Conservation (phyloP, 2,888 invertebrate genomes). For the Atrina japonica region DNA sequence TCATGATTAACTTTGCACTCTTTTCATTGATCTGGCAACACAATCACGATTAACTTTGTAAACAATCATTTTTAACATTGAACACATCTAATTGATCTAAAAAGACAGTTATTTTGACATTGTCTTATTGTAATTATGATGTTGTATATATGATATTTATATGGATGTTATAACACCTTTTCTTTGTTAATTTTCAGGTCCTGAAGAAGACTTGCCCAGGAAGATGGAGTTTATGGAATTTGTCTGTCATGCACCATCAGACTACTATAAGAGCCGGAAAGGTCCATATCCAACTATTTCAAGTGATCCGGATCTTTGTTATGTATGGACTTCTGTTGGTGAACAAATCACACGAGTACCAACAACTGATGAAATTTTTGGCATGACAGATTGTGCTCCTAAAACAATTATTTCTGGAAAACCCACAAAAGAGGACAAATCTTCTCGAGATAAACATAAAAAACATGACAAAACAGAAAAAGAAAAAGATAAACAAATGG, state of each 20-base stretch:
- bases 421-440: constrained; percentile 33
- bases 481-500: constrained; percentile 23
- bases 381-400: constrained; percentile 46
- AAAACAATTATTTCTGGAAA: constrained; percentile 18
- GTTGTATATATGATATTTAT: no score
- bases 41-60: no score
- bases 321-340: constrained; percentile 77
- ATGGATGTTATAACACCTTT: no score
- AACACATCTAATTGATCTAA: no score
- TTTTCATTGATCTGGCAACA: no score
- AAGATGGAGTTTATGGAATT: constrained; percentile 94
- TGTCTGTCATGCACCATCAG: constrained; percentile 95
- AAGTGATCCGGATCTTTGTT: constrained; percentile 75
- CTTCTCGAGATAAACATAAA: constrained; percentile 25
- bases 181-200: constrained; percentile 88
- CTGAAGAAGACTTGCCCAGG: constrained; percentile 93
- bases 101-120: no score
- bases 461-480: constrained; percentile 30
- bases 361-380: constrained; percentile 74
- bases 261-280: constrained; percentile 88
- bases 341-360: constrained; percentile 73
- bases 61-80: no score
- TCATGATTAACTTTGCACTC: no score
- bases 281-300: constrained; percentile 87
- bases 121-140: no score